Evolutionary conservation across 2,888 invertebrate genomes (phyloP).

Genomic region (Plagiodera versicolora): DNA sequence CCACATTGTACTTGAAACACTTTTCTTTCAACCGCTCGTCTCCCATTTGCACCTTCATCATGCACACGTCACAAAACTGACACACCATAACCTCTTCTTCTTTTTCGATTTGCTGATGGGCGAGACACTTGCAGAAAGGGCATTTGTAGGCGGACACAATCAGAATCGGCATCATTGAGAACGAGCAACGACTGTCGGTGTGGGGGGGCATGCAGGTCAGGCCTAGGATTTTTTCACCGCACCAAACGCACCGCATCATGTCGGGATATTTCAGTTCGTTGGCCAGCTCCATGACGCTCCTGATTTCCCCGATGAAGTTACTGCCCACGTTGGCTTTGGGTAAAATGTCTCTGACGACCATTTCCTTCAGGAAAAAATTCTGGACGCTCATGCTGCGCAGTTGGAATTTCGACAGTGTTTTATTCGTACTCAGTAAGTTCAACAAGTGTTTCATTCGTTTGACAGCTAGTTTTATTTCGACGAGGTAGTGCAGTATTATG

Average conservation of each 20-base stretch:
- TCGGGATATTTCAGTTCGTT: slow-evolving; percentile 45
- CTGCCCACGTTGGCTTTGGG: slow-evolving; percentile 45
- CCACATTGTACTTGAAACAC: slow-evolving; percentile 6
- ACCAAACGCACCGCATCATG: slow-evolving; percentile 45
- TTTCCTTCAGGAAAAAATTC: slow-evolving; percentile 48
- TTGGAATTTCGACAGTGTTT: slow-evolving; percentile 41
- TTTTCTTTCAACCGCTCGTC: slow-evolving; percentile 8
- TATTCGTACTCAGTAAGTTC: slow-evolving; percentile 33
- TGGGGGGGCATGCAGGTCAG: slow-evolving; percentile 47
- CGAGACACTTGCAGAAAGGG: slow-evolving; percentile 43
- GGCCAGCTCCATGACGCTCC: slow-evolving; percentile 41
- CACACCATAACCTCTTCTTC: slow-evolving; percentile 42
- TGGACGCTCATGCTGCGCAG: slow-evolving; percentile 45
- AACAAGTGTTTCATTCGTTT: slow-evolving; percentile 43
- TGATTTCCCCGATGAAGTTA: slow-evolving; percentile 43
- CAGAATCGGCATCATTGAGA: slow-evolving; percentile 49
- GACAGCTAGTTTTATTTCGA: slow-evolving; percentile 45
- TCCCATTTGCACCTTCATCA: slow-evolving; percentile 36
- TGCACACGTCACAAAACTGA: slow-evolving; percentile 48
- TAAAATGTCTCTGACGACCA: slow-evolving; percentile 42
- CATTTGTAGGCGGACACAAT: slow-evolving; percentile 48
- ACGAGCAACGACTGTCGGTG: slow-evolving; percentile 45
- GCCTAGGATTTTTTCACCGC: slow-evolving; percentile 49
- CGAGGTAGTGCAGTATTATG: slow-evolving; percentile 44
- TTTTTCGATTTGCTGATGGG: slow-evolving; percentile 42